These are phyloP conservation scores for Xenopus laevis DNA, from an alignment of 2,113 vertebrate genomes.

Conservation along the genomic window DNA sequence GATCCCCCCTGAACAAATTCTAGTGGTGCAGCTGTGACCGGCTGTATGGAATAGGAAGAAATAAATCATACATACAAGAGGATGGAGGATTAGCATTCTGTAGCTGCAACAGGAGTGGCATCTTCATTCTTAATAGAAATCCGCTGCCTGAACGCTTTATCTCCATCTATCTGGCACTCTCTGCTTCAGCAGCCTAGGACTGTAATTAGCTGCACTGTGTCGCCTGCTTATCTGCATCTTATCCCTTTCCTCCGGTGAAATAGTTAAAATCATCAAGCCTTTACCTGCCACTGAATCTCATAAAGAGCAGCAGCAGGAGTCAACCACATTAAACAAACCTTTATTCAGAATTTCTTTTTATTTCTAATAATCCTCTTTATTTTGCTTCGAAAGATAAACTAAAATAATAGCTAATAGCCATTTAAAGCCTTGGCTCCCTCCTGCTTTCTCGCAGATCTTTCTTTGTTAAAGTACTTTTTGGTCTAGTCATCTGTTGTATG, in stretches of 20 bases:
- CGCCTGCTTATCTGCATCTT: conserved; percentile 71
- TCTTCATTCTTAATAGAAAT: conserved; percentile 64
- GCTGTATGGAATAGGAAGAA: not conserved
- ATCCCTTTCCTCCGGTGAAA: conserved; percentile 76
- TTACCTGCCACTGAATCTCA: conserved; percentile 64
- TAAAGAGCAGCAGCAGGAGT: conserved; percentile 63
- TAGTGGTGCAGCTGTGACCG: not conserved
- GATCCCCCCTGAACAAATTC: no score
- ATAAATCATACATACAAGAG: conserved; percentile 15
- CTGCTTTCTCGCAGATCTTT: not conserved
- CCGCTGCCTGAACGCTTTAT: conserved; percentile 65
- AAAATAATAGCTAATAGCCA: conserved; percentile 59
- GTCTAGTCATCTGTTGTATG: no score
- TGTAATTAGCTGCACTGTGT: conserved; percentile 63
- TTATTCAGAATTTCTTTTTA: conserved; percentile 61
- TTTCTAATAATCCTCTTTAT: conserved; percentile 64
- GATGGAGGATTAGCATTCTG: not conserved
- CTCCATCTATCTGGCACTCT: conserved; percentile 65
- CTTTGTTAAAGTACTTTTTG: no score
- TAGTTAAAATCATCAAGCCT: conserved; percentile 74
- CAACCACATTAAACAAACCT: conserved; percentile 62
- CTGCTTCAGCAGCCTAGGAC: conserved; percentile 60
- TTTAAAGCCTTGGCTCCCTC: conserved; percentile 47
- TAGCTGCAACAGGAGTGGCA: conserved; percentile 52
- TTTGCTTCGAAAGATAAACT: conserved; percentile 55